Base-by-base conservation (phyloP, 92 coral and sea anemone genomes). In the Porites rus region DNA sequence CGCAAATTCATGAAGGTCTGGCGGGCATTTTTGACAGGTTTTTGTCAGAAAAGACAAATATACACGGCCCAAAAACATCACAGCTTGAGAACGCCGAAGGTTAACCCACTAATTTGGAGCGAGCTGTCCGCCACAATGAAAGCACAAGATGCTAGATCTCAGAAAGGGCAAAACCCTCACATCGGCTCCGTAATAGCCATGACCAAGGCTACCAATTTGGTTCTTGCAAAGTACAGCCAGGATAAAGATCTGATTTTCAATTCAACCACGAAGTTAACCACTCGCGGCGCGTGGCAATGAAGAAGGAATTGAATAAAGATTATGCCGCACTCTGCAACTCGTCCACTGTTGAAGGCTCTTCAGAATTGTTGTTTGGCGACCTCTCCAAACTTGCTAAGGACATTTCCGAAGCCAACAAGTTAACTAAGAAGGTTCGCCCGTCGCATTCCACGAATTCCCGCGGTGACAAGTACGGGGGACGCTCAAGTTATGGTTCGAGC, bases 261-360 rank as follows among this genome's bases (percentile, higher is more conserved):
- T 63, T 7, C 5, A 74, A 85, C 82, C 89, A 85, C 43, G 89
- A 85, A 76, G 56, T 83, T 1, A 73, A 72, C 60, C 87, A 83
- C 58, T 25, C 87, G 6, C 62, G 73, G 22, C 52, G 80, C 25
- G 80, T 73, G 60, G 80, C 87, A 8, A n/a, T 83, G 87, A 83
- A 83, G 60, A 58, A 59, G 20, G 87, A 83, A 58, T 66, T 74
- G 20, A 72, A 59, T 59, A 74, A 83, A 61, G 80, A 83, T 56
- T 83, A 83, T 59, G 59, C 77, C 22, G 75, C 77, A 1, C 75
- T 50, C 8, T 82, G 87, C 79, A 82, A 8, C 14, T 10, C 46
- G 0, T 20, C 43, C 14, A 21, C 46, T 20, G 72, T 67, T 0
- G 72, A 67, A 9, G 43, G 43, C 3, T 21, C 11, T 21, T 66